These are phyloP conservation scores for Drosophila hydei DNA, from an alignment of 1,140 invertebrate genomes.

Conservation along the genomic window DNA sequence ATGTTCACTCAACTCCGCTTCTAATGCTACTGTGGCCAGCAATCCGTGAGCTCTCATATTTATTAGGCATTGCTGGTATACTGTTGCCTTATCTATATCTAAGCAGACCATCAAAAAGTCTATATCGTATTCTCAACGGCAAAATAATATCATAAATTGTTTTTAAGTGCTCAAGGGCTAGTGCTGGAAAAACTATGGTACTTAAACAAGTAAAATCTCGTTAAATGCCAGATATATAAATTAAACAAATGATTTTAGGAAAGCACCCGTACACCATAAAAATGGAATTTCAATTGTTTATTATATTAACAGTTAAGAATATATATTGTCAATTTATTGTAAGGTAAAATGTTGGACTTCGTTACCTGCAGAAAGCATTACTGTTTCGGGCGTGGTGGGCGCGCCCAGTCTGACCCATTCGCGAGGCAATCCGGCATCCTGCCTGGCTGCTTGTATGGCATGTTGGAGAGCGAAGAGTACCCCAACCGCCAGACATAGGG, in stretches of 20 bases:
- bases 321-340: constrained; percentile 17
- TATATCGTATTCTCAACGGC: too few relatives aligned
- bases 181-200: too few relatives aligned
- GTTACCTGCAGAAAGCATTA: constrained; percentile 72
- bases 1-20: not conserved
- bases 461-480: constrained; percentile 90
- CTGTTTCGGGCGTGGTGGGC: constrained; percentile 83
- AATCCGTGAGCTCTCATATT: not conserved
- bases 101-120: too few relatives aligned
- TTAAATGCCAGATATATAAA: too few relatives aligned
- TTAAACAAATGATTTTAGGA: too few relatives aligned
- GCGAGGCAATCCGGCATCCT: constrained; percentile 85
- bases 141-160: too few relatives aligned
- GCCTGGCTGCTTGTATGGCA: constrained; percentile 88
- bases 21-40: not conserved
- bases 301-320: not conserved
- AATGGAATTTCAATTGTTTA: too few relatives aligned
- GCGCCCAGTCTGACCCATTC: constrained; percentile 85
- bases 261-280: too few relatives aligned
- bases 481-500: constrained; percentile 87
- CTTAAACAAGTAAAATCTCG: too few relatives aligned
- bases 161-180: too few relatives aligned
- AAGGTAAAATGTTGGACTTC: constrained; percentile 46
- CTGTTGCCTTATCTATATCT: too few relatives aligned
- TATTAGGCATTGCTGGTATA: not conserved